Conservation (phyloP, 37 sponge, comb jelly and placozoan species). For the Cladorhizidae sp. region DNA sequence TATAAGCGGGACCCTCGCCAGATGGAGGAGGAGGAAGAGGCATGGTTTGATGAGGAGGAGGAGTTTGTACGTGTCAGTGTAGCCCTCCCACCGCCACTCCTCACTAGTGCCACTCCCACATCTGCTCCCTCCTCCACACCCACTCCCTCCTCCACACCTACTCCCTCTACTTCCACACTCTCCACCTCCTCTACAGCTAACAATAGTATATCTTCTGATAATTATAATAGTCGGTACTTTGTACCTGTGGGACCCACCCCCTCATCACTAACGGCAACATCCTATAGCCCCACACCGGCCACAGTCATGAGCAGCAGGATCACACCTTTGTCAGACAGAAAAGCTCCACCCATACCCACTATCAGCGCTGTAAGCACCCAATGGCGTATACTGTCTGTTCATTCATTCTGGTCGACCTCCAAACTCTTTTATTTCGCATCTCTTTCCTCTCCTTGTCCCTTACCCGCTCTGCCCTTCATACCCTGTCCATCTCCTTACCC, state of each 20-base stretch:
- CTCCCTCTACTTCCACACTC: background rate
- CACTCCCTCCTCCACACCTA: slow-evolving; percentile 5
- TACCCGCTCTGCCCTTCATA: too few relatives aligned
- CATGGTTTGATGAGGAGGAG: slow-evolving; percentile 92
- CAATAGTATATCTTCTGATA: too few relatives aligned
- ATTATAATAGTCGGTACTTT: too few relatives aligned
- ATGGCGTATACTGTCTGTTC: background rate
- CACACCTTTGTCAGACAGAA: background rate
- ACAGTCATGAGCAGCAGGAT: slow-evolving; percentile 14
- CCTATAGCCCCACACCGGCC: slow-evolving; percentile 49
- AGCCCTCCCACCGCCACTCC: background rate
- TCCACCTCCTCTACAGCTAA: slow-evolving; percentile 2
- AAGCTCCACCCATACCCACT: background rate
- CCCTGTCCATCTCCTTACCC: too few relatives aligned
- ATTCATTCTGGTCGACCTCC: too few relatives aligned
- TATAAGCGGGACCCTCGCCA: slow-evolving; percentile 83
- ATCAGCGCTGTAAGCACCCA: slow-evolving; percentile 26
- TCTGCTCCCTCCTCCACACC: background rate
- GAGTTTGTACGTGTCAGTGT: slow-evolving; percentile 18
- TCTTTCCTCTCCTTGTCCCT: too few relatives aligned
- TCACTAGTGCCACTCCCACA: background rate
- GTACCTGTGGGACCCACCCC: background rate
- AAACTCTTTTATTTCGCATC: background rate
- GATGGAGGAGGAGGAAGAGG: slow-evolving; percentile 90
- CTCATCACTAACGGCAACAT: background rate